Conservation (phyloP, 2,888 invertebrate genomes). For the Darwinula stevensoni region DNA sequence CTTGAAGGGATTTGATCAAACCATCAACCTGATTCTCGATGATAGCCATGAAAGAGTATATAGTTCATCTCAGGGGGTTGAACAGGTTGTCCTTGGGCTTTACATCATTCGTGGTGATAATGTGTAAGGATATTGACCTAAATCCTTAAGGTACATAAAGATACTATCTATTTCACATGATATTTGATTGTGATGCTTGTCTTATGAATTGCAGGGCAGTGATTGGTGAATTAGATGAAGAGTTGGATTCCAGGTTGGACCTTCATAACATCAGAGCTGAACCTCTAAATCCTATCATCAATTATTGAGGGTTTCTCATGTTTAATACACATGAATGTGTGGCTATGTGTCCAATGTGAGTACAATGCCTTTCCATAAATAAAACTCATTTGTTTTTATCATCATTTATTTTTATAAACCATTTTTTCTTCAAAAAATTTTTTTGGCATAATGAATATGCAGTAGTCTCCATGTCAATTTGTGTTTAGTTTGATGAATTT, state of each 20-base stretch:
- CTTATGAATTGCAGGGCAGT: conserved; percentile 20
- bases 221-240: conserved; percentile 26
- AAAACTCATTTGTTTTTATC: too few species aligned
- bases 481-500: too few species aligned
- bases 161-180: background rate
- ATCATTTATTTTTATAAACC: too few species aligned
- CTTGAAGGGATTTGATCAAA: conserved; percentile 93
- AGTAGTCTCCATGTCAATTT: too few species aligned
- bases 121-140: conserved; percentile 40
- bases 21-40: conserved; percentile 90
- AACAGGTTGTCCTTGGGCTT: conserved; percentile 78
- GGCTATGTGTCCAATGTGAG: too few species aligned
- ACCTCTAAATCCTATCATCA: conserved; percentile 14
- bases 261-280: conserved; percentile 23
- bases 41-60: conserved; percentile 97
- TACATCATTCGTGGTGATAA: conserved; percentile 97
- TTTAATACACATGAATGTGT: too few species aligned
- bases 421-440: too few species aligned
- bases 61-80: conserved; percentile 65
- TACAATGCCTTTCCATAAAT: too few species aligned
- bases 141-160: background rate
- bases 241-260: conserved; percentile 22
- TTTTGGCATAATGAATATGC: too few species aligned
- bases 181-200: too few species aligned
- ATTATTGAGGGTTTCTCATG: too few species aligned